Evolutionary conservation across 2,888 invertebrate genomes (phyloP).

Genomic region (Acleris laterana): DNA sequence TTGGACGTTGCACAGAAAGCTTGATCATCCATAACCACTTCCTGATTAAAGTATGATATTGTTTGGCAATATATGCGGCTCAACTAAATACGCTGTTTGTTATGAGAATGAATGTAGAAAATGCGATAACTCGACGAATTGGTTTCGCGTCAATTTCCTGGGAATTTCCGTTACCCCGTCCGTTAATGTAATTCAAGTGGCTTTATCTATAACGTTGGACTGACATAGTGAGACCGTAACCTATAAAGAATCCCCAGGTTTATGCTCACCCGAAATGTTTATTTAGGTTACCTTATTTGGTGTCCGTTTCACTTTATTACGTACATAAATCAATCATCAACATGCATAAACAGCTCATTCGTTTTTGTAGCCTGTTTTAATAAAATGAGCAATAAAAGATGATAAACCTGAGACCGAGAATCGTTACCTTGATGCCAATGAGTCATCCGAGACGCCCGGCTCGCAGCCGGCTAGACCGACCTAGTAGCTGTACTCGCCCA

Average conservation of each 20-base stretch:
- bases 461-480: slow-evolving; percentile 63
- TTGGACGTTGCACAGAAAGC: not conserved
- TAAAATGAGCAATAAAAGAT: slow-evolving; percentile 12
- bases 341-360: slow-evolving; percentile 21
- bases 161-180: not conserved
- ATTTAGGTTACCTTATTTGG: slow-evolving; percentile 9
- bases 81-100: not conserved
- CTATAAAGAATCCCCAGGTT: not conserved
- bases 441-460: slow-evolving; percentile 64
- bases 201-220: slow-evolving; percentile 3
- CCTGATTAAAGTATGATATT: not conserved
- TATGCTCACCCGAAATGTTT: slow-evolving; percentile 9
- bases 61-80: not conserved
- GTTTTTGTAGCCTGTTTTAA: slow-evolving; percentile 22
- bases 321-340: slow-evolving; percentile 26
- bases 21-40: not conserved
- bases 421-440: slow-evolving; percentile 53
- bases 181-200: slow-evolving; percentile 9
- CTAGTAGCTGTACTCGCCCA: slow-evolving; percentile 39
- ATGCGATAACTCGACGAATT: slow-evolving; percentile 1
- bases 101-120: not conserved
- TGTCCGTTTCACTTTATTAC: not conserved
- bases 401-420: slow-evolving; percentile 10
- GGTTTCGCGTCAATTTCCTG: not conserved
- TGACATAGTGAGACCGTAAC: slow-evolving; percentile 7